Evolutionary conservation across 1,140 invertebrate species (phyloP), one percentile per base, ranked within the genome.

Genomic region (Drosophila albomicans): DNA sequence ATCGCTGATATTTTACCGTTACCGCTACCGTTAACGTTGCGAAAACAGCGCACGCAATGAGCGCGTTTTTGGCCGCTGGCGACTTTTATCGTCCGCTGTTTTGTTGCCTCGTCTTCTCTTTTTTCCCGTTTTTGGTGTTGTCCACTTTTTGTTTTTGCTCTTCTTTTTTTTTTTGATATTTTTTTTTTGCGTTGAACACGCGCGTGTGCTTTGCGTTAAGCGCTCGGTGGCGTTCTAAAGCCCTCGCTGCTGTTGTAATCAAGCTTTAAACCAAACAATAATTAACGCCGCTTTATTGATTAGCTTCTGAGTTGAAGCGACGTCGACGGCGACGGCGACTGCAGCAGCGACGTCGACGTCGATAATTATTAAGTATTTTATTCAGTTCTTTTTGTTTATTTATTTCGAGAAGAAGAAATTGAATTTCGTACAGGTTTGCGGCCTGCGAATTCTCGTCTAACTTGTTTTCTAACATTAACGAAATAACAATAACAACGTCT

Each of bases 261-360:
- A 79, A 54, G 81, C 85, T 89, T 89, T 85, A 89, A 89, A 81
- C 85, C 88, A 81, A 89, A 89, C 85, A 85, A 85, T 85, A 89
- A 89, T 89, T 89, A 89, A 85, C 86, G 85, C 72, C 72, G 82
- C 69, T 65, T 73, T 75, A 85, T 85, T 82, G 81, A 80, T 76
- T 72, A 72, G 56, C 61, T 62, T 45, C 56, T 51, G 43, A 13
- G 30, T 35, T 25, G 46, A 52, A 4, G 16, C 30, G 49, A 20
- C 48, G 1, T 8, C 56, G 16, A 8, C 28, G 66, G 15, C 45
- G n/a, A 5, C 45, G 10, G 3, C 25, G 25, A 32, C 20, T 3
- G 8, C 28, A n/a, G 1, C 16, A 3, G 3, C 61, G 13, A 16
- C 38, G 3, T 10, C 38, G 51, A 5, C 72, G 16, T 38, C 52